Base-by-base conservation (phyloP, 2,888 invertebrate species). In the Plebejus argus region DNA sequence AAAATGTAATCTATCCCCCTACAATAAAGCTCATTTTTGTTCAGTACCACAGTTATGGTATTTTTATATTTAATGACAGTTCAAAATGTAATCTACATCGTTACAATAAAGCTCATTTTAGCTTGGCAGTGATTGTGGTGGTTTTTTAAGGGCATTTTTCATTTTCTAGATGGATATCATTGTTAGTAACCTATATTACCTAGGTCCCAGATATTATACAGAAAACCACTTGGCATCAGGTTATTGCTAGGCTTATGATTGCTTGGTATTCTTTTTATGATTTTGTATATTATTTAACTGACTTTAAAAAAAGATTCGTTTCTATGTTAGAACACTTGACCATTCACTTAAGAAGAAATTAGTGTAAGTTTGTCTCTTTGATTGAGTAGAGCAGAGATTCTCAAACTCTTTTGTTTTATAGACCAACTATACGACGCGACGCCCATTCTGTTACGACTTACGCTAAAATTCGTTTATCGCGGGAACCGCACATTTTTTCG, bases 131-230 rank as follows among this genome's bases (percentile, higher is more conserved):
- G 78, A 78, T 7, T 4, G 58, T 58, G n/a, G 58, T 58, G 58
- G 58, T 58, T 58, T 58, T 80, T 80, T 82, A 81, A 80, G 82
- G 79, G 80, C 81, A 82, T 71, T 77, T 82, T 82, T 83, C 80
- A 81, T 81, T 81, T 80, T 78, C 80, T 81, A 81, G 81, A 81
- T 81, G 80, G 76, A 80, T 81, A 79, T 61, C 76, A 80, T 80
- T 77, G 75, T 78, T 78, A 78, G 78, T 79, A 79, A 77, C 78
- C 79, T 76, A 81, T 80, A 81, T 77, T 78, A 72, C 45, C 45
- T 45, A 10, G 20, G 70, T 76, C 78, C 66, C 35, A 61, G 45
- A 45, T 12, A 45, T 45, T 12, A 45, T 45, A 45, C 45, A 71
- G 61, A 12, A 12, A 61, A 61, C 61, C 61, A 61, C 61, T 61